Conservation (phyloP, 2,113 vertebrate species). For the Anarhynchus alexandrinus region DNA sequence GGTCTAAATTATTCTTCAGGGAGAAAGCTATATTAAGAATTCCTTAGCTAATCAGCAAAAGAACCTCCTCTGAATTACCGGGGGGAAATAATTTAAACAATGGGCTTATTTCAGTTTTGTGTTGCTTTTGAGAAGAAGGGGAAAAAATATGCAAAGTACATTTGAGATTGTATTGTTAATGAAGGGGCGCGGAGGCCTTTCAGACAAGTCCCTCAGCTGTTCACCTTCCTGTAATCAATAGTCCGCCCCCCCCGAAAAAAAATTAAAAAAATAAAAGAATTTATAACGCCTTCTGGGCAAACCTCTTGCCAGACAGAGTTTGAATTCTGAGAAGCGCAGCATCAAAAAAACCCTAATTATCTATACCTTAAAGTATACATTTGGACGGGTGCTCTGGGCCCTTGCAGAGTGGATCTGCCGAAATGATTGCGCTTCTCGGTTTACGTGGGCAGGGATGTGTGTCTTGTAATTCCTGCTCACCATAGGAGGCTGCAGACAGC, state of each 20-base stretch:
- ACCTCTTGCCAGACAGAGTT: neutral
- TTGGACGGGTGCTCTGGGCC: neutral
- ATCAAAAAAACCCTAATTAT: neutral
- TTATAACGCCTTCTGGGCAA: neutral
- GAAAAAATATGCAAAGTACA: neutral
- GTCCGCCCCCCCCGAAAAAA: no score
- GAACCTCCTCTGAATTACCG: neutral
- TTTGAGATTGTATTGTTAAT: neutral
- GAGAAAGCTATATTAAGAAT: neutral
- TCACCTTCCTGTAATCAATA: neutral
- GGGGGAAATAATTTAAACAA: neutral
- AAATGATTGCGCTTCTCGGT: no score
- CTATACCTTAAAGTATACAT: neutral
- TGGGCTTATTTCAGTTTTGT: neutral
- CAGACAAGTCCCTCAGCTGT: neutral
- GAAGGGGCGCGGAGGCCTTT: neutral
- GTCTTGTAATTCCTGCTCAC: neutral
- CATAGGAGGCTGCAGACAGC: neutral
- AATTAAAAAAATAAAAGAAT: neutral
- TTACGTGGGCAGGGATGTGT: neutral
- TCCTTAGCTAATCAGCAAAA: slow-evolving; percentile 21
- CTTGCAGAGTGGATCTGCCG: neutral
- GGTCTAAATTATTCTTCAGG: neutral
- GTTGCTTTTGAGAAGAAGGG: neutral
- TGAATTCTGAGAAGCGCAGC: neutral